Percentiles rank a stretch among this genome's conserved stretches.
Evolutionary conservation across 2,797 vertebrate genomes (phyloP).

Genomic region (Thamnophis elegans): DNA sequence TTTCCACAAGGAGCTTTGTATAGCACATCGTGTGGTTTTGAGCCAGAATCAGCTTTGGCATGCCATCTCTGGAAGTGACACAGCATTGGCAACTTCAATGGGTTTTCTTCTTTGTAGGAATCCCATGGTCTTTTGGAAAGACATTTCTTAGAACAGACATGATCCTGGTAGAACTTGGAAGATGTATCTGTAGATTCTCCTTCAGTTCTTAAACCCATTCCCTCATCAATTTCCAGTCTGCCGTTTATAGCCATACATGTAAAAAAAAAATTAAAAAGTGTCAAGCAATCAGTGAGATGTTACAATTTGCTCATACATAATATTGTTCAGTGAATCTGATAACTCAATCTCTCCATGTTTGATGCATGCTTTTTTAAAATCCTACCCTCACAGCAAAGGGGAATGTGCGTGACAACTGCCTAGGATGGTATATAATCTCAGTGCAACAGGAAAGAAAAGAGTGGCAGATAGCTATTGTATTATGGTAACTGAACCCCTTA

Average conservation of each 20-base stretch:
- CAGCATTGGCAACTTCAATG: conserved; percentile 81
- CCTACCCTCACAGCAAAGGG: neutral
- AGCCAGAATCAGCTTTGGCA: conserved; percentile 63
- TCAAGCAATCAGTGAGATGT: conserved; percentile 25
- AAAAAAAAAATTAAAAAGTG: neutral
- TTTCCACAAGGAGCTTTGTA: conserved; percentile 89
- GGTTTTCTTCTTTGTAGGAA: conserved; percentile 79
- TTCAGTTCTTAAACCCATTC: conserved; percentile 32
- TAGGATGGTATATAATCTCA: neutral
- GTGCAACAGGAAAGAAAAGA: neutral
- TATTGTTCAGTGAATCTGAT: neutral
- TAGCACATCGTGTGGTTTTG: conserved; percentile 68
- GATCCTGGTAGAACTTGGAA: conserved; percentile 58
- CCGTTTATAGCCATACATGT: conserved; percentile 48
- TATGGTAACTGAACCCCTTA: neutral
- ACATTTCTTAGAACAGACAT: conserved; percentile 74
- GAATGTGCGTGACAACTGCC: neutral
- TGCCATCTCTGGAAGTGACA: conserved; percentile 83
- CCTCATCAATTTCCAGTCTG: conserved; percentile 41
- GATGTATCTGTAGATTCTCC: conserved; percentile 26
- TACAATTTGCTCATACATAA: neutral
- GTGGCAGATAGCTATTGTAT: neutral
- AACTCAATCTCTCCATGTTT: neutral
- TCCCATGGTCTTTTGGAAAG: conserved; percentile 64
- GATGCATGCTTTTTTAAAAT: neutral